phyloP scores from a whole-genome alignment of 92 coral and sea anemone species.

The Desmophyllum pertusum region DNA sequence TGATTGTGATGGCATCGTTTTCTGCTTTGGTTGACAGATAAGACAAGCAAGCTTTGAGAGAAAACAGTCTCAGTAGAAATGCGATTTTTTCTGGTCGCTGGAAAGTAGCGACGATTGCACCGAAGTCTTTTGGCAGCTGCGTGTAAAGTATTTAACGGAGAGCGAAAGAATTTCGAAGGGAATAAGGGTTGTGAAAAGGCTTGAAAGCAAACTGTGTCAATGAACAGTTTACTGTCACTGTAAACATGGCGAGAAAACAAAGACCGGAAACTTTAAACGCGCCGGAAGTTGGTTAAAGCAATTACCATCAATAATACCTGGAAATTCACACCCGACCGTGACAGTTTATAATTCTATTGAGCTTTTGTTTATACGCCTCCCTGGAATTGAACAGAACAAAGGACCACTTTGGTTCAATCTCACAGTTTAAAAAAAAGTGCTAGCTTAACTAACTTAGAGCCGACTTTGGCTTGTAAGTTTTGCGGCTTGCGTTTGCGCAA shows the following conservation, averaged over 20 bases:
- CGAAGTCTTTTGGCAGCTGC: neutral
- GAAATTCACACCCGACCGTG: conserved; percentile 37
- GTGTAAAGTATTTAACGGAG: neutral
- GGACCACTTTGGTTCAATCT: neutral
- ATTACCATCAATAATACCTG: conserved; percentile 51
- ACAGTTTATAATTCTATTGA: conserved; percentile 9
- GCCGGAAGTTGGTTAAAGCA: conserved; percentile 51
- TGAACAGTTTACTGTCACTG: neutral
- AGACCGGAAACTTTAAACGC: conserved; percentile 47
- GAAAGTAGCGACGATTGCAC: neutral
- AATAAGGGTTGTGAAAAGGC: neutral
- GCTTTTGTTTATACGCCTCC: neutral
- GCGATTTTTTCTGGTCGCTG: neutral
- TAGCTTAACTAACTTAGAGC: neutral
- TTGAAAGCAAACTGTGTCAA: neutral
- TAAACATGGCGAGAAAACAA: conserved; percentile 19
- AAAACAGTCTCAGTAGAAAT: conserved; percentile 5
- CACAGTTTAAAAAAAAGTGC: neutral
- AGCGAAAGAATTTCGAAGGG: neutral
- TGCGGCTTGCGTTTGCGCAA: neutral
- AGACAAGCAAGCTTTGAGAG: conserved; percentile 5
- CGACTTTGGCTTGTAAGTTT: neutral
- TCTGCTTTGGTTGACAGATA: conserved; percentile 18
- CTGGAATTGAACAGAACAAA: conserved; percentile 3
- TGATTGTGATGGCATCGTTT: conserved; percentile 15